A percentile compares a stretch with the other conserved stretches of the same genome.
Evolutionary conservation across 2,888 invertebrate species (phyloP).

Genomic region (Melinaea marsaeus): DNA sequence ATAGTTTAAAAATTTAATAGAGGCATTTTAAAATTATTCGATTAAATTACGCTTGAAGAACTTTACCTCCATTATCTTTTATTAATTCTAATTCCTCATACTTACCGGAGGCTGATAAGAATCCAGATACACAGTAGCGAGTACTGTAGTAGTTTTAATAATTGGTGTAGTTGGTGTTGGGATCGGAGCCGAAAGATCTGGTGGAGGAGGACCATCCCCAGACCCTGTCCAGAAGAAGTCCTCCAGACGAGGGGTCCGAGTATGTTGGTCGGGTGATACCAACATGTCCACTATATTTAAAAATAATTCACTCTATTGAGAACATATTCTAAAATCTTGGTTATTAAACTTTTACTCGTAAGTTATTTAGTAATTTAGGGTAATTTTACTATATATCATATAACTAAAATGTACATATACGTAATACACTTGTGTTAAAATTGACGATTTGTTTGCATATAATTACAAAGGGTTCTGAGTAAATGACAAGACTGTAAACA

Average conservation of each 20-base stretch:
- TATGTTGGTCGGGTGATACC: conserved; percentile 64
- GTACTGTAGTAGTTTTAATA: conserved; percentile 82
- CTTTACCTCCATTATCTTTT: no score
- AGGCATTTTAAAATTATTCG: no score
- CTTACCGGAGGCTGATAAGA: conserved; percentile 67
- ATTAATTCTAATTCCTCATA: no score
- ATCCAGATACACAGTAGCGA: conserved; percentile 84
- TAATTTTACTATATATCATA: neutral
- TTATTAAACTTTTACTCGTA: neutral
- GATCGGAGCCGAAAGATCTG: conserved; percentile 66
- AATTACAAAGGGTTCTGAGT: conserved; percentile 13
- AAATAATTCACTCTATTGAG: conserved; percentile 7
- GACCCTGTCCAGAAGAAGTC: conserved; percentile 95
- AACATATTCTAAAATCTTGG: conserved; percentile 5
- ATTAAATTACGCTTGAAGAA: no score
- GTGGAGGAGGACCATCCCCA: conserved; percentile 85
- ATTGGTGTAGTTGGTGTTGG: conserved; percentile 67
- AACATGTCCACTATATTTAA: conserved; percentile 57
- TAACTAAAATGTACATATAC: conserved; percentile 2
- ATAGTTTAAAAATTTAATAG: no score
- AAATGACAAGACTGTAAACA: conserved; percentile 29
- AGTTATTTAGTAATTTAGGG: no score
- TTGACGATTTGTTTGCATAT: no score
- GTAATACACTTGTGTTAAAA: no score
- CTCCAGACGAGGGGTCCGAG: conserved; percentile 80